These are phyloP conservation scores for Glaucidium brasilianum DNA, from an alignment of 2,113 vertebrate species.

Conservation along the genomic window DNA sequence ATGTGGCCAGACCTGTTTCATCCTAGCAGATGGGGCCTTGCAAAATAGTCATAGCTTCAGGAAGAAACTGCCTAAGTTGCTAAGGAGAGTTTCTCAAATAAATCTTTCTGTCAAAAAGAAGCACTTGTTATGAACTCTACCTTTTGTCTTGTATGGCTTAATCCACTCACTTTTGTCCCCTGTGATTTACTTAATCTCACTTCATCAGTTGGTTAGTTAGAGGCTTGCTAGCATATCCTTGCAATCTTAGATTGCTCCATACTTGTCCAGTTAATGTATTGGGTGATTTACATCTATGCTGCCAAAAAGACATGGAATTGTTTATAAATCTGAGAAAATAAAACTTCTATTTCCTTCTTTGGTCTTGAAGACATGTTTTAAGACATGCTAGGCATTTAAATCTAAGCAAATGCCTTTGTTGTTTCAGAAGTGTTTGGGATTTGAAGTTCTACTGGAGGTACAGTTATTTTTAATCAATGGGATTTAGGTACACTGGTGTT, in stretches of 20 bases:
- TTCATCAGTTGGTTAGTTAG: not conserved
- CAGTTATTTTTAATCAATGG: not conserved
- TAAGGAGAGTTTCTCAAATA: not conserved
- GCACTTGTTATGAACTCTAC: not conserved
- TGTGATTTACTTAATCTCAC: not conserved
- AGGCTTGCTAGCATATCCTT: not conserved
- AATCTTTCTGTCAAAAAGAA: not conserved
- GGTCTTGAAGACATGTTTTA: not conserved
- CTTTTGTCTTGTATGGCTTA: not conserved
- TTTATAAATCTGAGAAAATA: not conserved
- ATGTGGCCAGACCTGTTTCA: slow-evolving; percentile 38
- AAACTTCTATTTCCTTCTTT: not conserved
- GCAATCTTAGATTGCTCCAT: not conserved
- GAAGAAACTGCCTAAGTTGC: not conserved
- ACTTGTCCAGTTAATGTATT: not conserved
- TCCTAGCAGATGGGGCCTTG: not conserved
- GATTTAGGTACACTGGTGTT: not conserved
- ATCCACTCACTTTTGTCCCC: not conserved
- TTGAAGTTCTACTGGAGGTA: not conserved
- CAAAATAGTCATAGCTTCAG: slow-evolving; percentile 19
- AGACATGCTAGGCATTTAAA: not conserved
- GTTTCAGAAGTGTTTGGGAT: not conserved
- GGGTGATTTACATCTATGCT: not conserved
- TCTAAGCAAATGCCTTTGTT: not conserved
- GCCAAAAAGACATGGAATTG: not conserved